Percentiles rank a stretch among this genome's conserved stretches.
Evolutionary conservation across 2,113 vertebrate species (phyloP).

Genomic region (Pristiophorus japonicus): DNA sequence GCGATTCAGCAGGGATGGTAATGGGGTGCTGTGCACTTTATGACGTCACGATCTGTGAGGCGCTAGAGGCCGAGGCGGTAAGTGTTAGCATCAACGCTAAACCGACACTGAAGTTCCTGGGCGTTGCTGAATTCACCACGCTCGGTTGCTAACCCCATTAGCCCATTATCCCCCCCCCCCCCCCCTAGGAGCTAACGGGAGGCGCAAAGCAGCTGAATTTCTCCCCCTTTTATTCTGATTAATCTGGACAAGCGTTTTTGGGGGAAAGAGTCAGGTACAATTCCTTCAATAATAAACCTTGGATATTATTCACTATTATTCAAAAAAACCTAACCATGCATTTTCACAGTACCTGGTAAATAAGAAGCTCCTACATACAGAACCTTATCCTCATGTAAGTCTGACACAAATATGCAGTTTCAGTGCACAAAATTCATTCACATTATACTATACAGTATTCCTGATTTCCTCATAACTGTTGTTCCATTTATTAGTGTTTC

Average conservation of each 20-base stretch:
- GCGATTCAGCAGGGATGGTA: no score
- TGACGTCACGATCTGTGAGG: no score
- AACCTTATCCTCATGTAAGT: neutral
- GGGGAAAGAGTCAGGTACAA: neutral
- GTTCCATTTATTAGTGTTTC: constrained; percentile 1
- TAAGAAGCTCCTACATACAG: neutral
- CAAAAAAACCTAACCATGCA: neutral
- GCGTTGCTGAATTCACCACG: no score
- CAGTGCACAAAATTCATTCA: neutral
- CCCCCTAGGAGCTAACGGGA: no score
- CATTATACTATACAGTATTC: neutral
- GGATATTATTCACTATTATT: neutral
- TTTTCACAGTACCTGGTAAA: neutral
- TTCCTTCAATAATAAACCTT: neutral
- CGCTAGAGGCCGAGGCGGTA: no score
- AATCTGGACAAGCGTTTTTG: neutral
- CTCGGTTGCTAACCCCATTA: no score
- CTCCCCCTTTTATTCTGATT: neutral
- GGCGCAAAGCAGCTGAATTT: no score
- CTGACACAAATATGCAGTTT: neutral
- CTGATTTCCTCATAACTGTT: neutral
- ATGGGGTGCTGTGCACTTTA: no score
- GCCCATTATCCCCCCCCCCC: no score
- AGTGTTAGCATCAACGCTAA: no score
- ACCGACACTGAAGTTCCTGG: no score